phyloP scores from a whole-genome alignment of 2,888 invertebrate genomes.

The Hirtodrosophila cameraria region DNA sequence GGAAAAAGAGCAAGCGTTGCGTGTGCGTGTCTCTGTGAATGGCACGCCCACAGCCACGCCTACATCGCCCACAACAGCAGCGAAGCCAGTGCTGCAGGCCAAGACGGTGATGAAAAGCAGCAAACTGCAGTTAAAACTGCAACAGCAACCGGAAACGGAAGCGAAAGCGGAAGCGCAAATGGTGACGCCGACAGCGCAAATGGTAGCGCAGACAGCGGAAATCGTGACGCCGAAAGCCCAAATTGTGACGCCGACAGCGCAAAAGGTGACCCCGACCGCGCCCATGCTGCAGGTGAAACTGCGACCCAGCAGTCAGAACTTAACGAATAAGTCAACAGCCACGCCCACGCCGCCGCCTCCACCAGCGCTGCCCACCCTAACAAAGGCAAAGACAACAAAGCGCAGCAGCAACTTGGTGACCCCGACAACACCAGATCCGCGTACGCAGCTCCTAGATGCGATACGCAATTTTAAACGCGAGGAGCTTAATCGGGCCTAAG shows the following conservation, averaged over 20 bases:
- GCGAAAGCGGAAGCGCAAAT: no score
- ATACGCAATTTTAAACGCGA: constrained; percentile 88
- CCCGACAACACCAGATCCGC: constrained; percentile 84
- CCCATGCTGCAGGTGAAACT: constrained; percentile 57
- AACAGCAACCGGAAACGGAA: constrained; percentile 42
- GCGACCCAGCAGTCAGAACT: constrained; percentile 37
- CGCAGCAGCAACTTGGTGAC: constrained; percentile 45
- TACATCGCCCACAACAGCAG: background rate
- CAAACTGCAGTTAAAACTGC: constrained; percentile 35
- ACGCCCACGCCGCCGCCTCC: constrained; percentile 26
- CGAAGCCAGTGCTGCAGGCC: background rate
- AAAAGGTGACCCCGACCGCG: constrained; percentile 34
- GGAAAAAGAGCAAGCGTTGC: constrained; percentile 59
- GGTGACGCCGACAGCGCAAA: no score
- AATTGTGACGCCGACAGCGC: no score
- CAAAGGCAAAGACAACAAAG: constrained; percentile 72
- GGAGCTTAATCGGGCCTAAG: constrained; percentile 76
- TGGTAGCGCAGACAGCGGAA: no score
- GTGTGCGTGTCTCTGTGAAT: constrained; percentile 53
- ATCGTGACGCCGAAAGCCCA: no score
- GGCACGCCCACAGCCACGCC: constrained; percentile 18
- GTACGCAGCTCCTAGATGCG: constrained; percentile 88
- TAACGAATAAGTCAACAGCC: background rate
- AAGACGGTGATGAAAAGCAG: constrained; percentile 24
- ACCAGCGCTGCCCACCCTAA: constrained; percentile 67